Percentiles rank a stretch among this genome's conserved stretches.
Evolutionary conservation across 2,113 vertebrate species (phyloP).

Genomic region (Brachyistius frenatus): DNA sequence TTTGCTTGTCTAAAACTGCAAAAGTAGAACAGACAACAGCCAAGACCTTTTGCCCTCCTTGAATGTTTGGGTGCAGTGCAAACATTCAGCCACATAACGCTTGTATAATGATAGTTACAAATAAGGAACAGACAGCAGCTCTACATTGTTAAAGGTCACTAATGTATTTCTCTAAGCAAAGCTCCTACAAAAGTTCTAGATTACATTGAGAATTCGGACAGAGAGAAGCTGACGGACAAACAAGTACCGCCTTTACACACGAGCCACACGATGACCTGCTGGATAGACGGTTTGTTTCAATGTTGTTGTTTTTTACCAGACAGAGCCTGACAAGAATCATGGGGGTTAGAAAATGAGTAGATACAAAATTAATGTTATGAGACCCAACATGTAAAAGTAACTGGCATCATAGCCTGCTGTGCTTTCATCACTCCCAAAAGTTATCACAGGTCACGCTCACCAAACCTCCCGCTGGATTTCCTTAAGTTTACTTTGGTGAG

Average conservation of each 20-base stretch:
- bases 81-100: not conserved
- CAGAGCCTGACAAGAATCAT: not conserved
- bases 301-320: constrained; percentile 3
- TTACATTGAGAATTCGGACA: constrained; percentile 16
- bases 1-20: constrained; percentile 44
- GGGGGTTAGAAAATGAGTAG: not conserved
- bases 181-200: not conserved
- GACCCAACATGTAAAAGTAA: not conserved
- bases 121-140: constrained; percentile 3
- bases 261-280: not conserved
- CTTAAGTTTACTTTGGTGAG: constrained; percentile 55
- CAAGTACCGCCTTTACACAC: constrained; percentile 30
- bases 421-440: not conserved
- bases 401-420: not conserved
- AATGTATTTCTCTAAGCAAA: constrained; percentile 2
- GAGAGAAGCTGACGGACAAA: constrained; percentile 13
- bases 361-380: not conserved
- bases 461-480: constrained; percentile 20
- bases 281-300: not conserved
- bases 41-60: constrained; percentile 14
- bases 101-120: not conserved
- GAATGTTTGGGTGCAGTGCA: not conserved
- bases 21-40: constrained; percentile 24
- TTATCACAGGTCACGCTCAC: constrained; percentile 16
- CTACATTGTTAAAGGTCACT: not conserved